These are phyloP conservation scores for Limnephilus rhombicus DNA, from an alignment of 2,888 invertebrate species.

Conservation along the genomic window DNA sequence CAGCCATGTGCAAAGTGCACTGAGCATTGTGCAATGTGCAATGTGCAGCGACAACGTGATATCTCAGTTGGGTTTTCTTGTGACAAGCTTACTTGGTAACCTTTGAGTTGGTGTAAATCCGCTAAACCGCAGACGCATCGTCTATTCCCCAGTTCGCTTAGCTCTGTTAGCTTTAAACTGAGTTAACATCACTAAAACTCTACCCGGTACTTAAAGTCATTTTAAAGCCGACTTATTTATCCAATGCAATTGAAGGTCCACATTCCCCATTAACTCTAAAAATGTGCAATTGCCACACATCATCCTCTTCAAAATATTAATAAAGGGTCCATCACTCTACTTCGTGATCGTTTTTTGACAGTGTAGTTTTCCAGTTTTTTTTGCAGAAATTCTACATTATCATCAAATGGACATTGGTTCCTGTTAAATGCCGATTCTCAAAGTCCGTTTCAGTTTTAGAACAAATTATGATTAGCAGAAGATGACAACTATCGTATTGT, in stretches of 20 bases:
- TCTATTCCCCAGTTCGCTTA: background rate
- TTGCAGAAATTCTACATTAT: no score
- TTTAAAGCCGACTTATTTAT: background rate
- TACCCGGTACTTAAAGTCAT: background rate
- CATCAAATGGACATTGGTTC: no score
- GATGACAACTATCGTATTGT: no score
- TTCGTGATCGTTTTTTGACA: no score
- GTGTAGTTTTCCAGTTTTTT: no score
- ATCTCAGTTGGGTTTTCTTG: background rate
- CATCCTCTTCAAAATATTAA: no score
- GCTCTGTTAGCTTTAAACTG: background rate
- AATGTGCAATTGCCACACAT: background rate
- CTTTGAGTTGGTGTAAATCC: background rate
- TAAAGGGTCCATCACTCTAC: no score
- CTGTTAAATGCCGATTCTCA: no score
- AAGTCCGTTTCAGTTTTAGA: no score
- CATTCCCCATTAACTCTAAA: background rate
- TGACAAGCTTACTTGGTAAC: background rate
- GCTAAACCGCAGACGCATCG: background rate
- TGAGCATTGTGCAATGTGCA: background rate
- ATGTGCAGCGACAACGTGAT: background rate
- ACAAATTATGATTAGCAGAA: no score
- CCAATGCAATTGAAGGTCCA: background rate
- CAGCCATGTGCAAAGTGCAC: background rate
- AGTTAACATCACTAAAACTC: background rate